Evolutionary conservation across 2,888 invertebrate genomes (phyloP).

Genomic region (Clitarchus hookeri): DNA sequence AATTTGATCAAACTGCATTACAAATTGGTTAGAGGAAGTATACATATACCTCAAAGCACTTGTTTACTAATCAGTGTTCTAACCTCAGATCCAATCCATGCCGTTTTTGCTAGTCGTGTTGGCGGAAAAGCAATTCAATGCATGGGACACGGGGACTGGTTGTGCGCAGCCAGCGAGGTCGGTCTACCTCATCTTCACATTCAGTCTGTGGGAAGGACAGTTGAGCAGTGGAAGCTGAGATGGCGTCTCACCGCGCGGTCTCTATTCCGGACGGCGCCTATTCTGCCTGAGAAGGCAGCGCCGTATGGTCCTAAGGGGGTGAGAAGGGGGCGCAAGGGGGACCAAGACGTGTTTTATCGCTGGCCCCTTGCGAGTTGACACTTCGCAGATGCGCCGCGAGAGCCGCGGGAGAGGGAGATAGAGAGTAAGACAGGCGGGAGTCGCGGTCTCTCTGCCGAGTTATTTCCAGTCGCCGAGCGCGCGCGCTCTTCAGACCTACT

Average conservation of each 20-base stretch:
- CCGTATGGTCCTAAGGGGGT: background rate
- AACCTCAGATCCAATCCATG: too few relatives aligned
- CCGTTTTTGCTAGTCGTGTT: too few relatives aligned
- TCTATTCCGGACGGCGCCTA: background rate
- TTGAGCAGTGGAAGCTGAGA: too few relatives aligned
- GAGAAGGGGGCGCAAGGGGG: background rate
- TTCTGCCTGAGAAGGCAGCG: background rate
- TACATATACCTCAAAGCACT: too few relatives aligned
- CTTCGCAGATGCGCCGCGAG: slow-evolving; percentile 16
- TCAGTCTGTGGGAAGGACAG: too few relatives aligned
- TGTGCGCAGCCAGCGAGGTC: too few relatives aligned
- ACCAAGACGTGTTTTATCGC: background rate
- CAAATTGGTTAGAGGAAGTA: too few relatives aligned
- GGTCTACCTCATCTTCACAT: too few relatives aligned
- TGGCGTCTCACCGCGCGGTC: background rate
- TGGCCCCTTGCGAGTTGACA: slow-evolving; percentile 18
- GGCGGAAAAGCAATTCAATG: too few relatives aligned
- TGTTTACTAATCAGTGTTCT: too few relatives aligned
- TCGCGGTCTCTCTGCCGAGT: slow-evolving; percentile 10
- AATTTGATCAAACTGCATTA: too few relatives aligned
- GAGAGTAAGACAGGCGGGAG: background rate
- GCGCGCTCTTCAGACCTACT: background rate
- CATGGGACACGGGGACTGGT: too few relatives aligned
- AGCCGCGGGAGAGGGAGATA: background rate
- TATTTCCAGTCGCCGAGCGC: slow-evolving; percentile 5